Base-by-base conservation (phyloP, 2,797 vertebrate species). In the Erethizon dorsatum region DNA sequence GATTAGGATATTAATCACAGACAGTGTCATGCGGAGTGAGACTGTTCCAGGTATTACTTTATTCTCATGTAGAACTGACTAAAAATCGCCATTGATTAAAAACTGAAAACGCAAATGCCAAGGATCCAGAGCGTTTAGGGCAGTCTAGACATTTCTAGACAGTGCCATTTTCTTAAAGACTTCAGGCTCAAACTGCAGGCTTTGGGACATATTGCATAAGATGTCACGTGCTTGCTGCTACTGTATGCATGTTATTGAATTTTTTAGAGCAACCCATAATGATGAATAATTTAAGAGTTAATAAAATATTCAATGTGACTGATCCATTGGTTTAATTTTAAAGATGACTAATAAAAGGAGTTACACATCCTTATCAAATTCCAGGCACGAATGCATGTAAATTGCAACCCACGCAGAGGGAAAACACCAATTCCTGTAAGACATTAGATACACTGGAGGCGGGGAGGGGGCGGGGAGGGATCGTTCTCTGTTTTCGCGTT, bases 221-320 rank as follows among this genome's bases (percentile, higher is more conserved):
- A 96, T 83, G 97, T 98, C 98, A 98, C 96, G 97, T 98, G 98
- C 90, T 98, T 84, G 5, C 96, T 97, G 96, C 97, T 98, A 98
- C 97, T 96, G 95, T 96, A 93, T 82, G 97, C 96, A 97, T 82
- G 88, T 98, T 98, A 98, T 73, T 97, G 92, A 97, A 98, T 98
- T 98, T 98, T 98, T 98, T 94, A 98, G 97, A 98, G 97, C 96
- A 98, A 83, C 94, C 95, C 97, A 97, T 96, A 4, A 71, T 26
- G 67, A 97, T 99, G 98, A 98, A 99, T 98, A 98, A 99, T 98
- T 98, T 97, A 99, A 95, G 56, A 97, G 10, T 78, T 98, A 98
- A 98, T 99, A 97, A 98, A 98, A 98, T 98, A 99, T 98, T 98
- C 98, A 98, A 94, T 96, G 98, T 98, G 97, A 98, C 97, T 98